These are phyloP conservation scores for Enteromius trimaculatus DNA, from an alignment of 2,797 vertebrate species.

Conservation along the genomic window DNA sequence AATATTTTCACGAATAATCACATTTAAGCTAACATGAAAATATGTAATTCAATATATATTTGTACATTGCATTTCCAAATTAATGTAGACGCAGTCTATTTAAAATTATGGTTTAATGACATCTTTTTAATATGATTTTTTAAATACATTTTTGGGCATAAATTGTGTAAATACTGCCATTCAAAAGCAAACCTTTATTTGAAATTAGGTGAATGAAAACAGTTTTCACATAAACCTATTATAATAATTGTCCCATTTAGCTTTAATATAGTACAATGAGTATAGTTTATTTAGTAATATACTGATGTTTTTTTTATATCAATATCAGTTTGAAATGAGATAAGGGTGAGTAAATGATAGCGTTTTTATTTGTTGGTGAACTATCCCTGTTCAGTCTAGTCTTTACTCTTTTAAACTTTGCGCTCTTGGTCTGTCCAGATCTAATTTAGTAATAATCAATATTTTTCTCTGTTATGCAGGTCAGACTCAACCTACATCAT, in stretches of 20 bases:
- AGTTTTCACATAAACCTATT: neutral
- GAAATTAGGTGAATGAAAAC: neutral
- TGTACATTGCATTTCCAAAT: neutral
- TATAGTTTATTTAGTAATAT: neutral
- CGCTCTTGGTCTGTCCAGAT: slow-evolving; percentile 7
- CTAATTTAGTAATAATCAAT: slow-evolving; percentile 75
- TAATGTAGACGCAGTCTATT: neutral
- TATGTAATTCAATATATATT: neutral
- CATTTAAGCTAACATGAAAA: neutral
- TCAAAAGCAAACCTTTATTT: neutral
- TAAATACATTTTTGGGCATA: neutral
- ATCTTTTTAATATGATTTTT: neutral
- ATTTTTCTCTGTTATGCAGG: slow-evolving; percentile 72
- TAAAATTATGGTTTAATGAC: neutral
- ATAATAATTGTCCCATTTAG: neutral
- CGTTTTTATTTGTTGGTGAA: neutral
- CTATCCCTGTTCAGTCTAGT: slow-evolving; percentile 45
- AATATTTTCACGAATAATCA: neutral
- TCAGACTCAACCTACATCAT: slow-evolving; percentile 60
- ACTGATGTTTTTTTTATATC: neutral
- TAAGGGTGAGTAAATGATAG: neutral
- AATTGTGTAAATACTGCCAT: neutral
- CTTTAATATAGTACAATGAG: neutral
- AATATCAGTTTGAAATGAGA: neutral
- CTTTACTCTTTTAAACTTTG: slow-evolving; percentile 51